Conservation (phyloP, 2,797 vertebrate genomes). For the Phalloptychus januarius region DNA sequence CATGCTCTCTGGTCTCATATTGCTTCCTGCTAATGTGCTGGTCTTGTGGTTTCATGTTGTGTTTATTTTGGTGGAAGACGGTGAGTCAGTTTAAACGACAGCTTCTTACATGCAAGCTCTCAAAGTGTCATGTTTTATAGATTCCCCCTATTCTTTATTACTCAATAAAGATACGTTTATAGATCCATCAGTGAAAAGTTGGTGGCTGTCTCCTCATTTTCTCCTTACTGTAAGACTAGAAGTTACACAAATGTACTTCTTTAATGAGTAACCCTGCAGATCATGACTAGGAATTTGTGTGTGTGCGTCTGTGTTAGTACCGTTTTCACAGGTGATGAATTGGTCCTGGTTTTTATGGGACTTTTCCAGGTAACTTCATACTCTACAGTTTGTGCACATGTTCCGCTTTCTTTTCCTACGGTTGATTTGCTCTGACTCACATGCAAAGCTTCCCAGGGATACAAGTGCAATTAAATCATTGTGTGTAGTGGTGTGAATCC, state of each 20-base stretch:
- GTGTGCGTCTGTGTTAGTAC: slow-evolving; percentile 17
- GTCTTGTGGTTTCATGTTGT: slow-evolving; percentile 33
- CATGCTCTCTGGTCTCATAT: slow-evolving; percentile 9
- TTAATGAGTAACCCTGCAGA: slow-evolving; percentile 41
- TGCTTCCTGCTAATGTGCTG: slow-evolving; percentile 20
- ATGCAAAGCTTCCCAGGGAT: slow-evolving; percentile 22
- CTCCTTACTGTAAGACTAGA: slow-evolving; percentile 21
- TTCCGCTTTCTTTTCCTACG: slow-evolving; percentile 53
- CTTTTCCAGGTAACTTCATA: slow-evolving; percentile 65
- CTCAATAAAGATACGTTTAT: slow-evolving; percentile 56
- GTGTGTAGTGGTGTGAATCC: slow-evolving; percentile 7
- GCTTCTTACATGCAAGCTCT: slow-evolving; percentile 25
- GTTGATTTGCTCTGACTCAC: slow-evolving; percentile 45
- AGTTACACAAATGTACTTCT: slow-evolving; percentile 32
- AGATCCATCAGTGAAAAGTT: slow-evolving; percentile 49
- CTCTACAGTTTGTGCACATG: slow-evolving; percentile 20
- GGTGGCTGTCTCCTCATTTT: slow-evolving; percentile 12
- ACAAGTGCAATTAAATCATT: slow-evolving; percentile 4
- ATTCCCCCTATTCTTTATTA: slow-evolving; percentile 50
- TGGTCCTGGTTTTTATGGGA: slow-evolving; percentile 54
- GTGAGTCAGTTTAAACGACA: slow-evolving; percentile 38
- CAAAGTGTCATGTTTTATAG: slow-evolving; percentile 49
- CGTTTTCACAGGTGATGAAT: slow-evolving; percentile 35
- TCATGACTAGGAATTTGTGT: background rate
- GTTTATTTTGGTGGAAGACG: slow-evolving; percentile 32